phyloP scores from a whole-genome alignment of 2,888 invertebrate genomes.

The Drosophila sordidula region DNA sequence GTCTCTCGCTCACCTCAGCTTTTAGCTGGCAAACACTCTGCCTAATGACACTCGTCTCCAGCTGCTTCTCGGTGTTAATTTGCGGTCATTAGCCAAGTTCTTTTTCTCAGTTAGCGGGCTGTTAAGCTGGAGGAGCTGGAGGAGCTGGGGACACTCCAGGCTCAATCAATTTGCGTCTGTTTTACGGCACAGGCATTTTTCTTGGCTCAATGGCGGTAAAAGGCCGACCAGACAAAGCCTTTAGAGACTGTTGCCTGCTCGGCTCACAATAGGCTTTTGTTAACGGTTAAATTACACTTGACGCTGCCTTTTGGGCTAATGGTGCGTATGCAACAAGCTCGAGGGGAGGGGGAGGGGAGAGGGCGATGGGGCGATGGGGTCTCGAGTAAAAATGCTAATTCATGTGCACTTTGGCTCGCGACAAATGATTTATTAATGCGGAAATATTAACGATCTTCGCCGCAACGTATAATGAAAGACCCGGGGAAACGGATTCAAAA shows the following conservation, averaged over 20 bases:
- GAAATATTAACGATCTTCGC: slow-evolving; percentile 44
- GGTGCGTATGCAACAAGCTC: slow-evolving; percentile 57
- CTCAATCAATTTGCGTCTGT: slow-evolving; percentile 75
- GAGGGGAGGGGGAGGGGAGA: neutral
- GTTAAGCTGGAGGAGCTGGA: neutral
- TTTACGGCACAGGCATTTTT: slow-evolving; percentile 55
- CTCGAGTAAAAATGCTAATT: slow-evolving; percentile 71
- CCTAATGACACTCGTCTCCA: slow-evolving; percentile 73
- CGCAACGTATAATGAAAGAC: slow-evolving; percentile 27
- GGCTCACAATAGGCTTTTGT: slow-evolving; percentile 71
- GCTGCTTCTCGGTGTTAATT: slow-evolving; percentile 70
- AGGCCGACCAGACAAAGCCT: slow-evolving; percentile 48
- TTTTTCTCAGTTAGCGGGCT: slow-evolving; percentile 40
- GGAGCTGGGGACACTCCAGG: slow-evolving; percentile 25
- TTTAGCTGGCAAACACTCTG: slow-evolving; percentile 65
- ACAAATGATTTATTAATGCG: slow-evolving; percentile 61
- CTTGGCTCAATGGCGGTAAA: slow-evolving; percentile 40
- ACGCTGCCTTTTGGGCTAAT: slow-evolving; percentile 72
- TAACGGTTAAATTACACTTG: slow-evolving; percentile 75
- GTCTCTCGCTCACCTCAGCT: slow-evolving; percentile 4
- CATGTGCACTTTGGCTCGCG: slow-evolving; percentile 71
- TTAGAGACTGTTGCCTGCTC: slow-evolving; percentile 11
- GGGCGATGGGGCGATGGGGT: neutral
- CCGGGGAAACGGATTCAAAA: slow-evolving; percentile 17
- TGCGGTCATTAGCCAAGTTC: slow-evolving; percentile 77